Evolutionary conservation across 2,113 vertebrate species (phyloP), one percentile per base, ranked within the genome.

Genomic region (Anhinga anhinga): DNA sequence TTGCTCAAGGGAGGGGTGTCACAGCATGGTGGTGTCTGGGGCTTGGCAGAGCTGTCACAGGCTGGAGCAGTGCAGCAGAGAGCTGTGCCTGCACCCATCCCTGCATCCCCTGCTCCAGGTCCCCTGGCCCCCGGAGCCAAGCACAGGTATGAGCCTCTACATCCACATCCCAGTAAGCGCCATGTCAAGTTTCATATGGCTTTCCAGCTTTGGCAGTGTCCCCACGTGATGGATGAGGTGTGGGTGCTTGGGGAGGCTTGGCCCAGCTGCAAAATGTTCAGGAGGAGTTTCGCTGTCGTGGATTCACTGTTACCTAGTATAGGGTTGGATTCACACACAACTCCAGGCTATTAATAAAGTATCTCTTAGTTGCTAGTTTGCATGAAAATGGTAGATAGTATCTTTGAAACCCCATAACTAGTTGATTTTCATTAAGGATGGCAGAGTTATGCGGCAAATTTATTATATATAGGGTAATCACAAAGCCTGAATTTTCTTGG

Each of bases 141-240:
- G 30, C 27, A 2, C 26, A 3, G 29, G 72, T 29, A 65, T 40
- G 38, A 70, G 49, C 20, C 11, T 32, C 29, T 47, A 6, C 13
- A 32, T 26, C 72, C 42, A 7, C n/a, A 40, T 15, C 49, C 63
- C 65, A 53, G 45, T 27, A 36, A n/a, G 38, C 0, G 7, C 0
- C 0, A 82, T 72, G 53, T 56, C 70, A 32, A 13, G n/a, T 19
- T 65, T 34, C 5, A 0, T 25, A 4, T 18, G 36, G 10, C 21
- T 36, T 49, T 34, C 29, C 67, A 86, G 42, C 79, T 79, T 16
- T 22, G 23, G 15, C 42, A 36, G 27, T 9, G 26, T 13, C 27
- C 14, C 9, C 1, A 1, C 36, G 29, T 19, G 52, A 34, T 34
- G 56, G 77, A 42, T 0, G 0, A n/a, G 40, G 19, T 61, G 36